Evolutionary conservation across 2,113 vertebrate genomes (phyloP).

Genomic region (Scalopus aquaticus): DNA sequence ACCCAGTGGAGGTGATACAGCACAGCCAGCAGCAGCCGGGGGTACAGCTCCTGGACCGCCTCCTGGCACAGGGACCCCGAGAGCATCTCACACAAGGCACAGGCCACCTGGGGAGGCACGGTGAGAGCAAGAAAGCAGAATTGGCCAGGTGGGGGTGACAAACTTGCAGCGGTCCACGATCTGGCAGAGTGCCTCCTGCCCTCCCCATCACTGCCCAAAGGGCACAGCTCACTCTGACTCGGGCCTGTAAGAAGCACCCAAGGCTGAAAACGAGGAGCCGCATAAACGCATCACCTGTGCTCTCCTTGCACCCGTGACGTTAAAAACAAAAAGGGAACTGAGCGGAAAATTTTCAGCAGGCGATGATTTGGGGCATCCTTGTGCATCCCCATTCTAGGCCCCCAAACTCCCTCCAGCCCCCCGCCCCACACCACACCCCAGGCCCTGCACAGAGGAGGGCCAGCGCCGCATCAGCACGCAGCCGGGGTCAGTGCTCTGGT

Average conservation of each 20-base stretch:
- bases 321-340: not conserved
- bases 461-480: not conserved
- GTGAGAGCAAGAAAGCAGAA: not conserved
- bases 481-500: not conserved
- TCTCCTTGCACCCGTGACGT: not conserved
- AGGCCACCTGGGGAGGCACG: not conserved
- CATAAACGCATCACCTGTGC: not conserved
- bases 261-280: not conserved
- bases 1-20: slow-evolving; percentile 55
- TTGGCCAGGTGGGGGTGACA: not conserved
- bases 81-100: slow-evolving; percentile 59
- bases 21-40: slow-evolving; percentile 27
- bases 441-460: not conserved
- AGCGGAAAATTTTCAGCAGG: not conserved
- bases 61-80: slow-evolving; percentile 2
- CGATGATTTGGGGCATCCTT: not conserved
- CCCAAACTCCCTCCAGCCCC: not conserved
- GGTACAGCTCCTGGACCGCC: slow-evolving; percentile 40
- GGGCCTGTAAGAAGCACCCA: not conserved
- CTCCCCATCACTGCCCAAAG: no score
- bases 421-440: no score
- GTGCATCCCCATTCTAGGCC: not conserved
- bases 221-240: not conserved
- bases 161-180: not conserved
- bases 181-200: not conserved